Evolutionary conservation across 2,113 vertebrate species (phyloP), one percentile per base, ranked within the genome.

Genomic region (Nanorana parkeri): DNA sequence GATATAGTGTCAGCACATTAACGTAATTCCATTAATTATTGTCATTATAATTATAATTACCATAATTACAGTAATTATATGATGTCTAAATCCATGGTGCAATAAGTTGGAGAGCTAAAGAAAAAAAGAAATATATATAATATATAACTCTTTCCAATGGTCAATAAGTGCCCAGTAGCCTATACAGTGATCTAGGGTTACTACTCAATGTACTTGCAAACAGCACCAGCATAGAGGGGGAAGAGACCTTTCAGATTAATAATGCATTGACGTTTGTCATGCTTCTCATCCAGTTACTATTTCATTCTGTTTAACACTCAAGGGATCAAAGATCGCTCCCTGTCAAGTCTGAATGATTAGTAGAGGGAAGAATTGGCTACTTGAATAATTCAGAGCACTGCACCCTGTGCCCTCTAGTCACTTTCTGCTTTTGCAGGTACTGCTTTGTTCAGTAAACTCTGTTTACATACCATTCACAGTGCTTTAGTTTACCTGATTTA

Each of bases 301-400:
- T 75, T 41, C 26, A 56, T 81, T 81, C 61, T 81, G 61, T 81
- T 81, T 17, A 81, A 74, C 80, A 75, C 64, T 81, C 47, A 72
- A 41, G 68, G 66, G 78, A 72, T 80, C 78, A 81, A 41, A 81
- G 80, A 55, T 81, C 71, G 21, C 23, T 74, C 60, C 23, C 80
- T 79, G 67, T 69, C 67, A 80, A 60, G 16, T 69, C 17, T 36
- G 13, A 74, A 73, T 32, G 68, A 65, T 65, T 73, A 64, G 24
- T 32, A 66, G n/a, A 74, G 72, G 56, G 64, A 74, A 67, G 47
- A 36, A 64, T 29, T 55, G 56, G 55, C 47, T 65, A 17, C 21
- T 24, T 81, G 21, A 81, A 73, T 81, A 66, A 36, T 81, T 74
- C 3, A 73, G 20, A 29, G 26, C 36, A 21, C 20, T 52, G 17